phyloP scores from a whole-genome alignment of 2,888 invertebrate genomes.

The Scrobipalpa costella region DNA sequence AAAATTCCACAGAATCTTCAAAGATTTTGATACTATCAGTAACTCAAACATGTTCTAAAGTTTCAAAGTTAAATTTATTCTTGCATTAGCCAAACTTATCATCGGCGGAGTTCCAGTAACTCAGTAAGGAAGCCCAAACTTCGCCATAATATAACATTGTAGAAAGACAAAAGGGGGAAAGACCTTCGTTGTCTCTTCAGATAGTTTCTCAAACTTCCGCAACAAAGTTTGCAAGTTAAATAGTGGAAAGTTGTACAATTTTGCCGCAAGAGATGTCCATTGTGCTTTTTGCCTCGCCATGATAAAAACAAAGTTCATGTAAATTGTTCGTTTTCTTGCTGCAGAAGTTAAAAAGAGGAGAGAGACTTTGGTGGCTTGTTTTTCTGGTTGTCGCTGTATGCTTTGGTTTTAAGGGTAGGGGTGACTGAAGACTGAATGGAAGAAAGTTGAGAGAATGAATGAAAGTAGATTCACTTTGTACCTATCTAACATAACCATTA shows the following conservation, averaged over 20 bases:
- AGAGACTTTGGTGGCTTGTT: not conserved
- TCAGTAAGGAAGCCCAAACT: constrained; percentile 9
- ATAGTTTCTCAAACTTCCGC: constrained; percentile 52
- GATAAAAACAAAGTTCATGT: constrained; percentile 53
- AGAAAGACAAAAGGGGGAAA: constrained; percentile 32
- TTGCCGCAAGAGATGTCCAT: constrained; percentile 58
- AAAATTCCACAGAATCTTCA: too few species aligned
- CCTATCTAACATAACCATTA: too few species aligned
- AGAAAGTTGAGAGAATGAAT: too few species aligned
- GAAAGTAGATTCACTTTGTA: too few species aligned
- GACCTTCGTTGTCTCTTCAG: constrained; percentile 51
- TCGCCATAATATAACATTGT: constrained; percentile 14
- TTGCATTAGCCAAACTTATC: constrained; percentile 3
- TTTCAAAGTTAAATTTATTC: not conserved
- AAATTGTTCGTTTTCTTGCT: constrained; percentile 44
- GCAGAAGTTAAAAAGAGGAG: constrained; percentile 9
- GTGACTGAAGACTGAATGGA: too few species aligned
- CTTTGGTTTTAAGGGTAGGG: not conserved
- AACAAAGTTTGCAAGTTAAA: constrained; percentile 64
- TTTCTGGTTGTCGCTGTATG: not conserved
- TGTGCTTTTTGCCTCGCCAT: constrained; percentile 42
- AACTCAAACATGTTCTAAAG: not conserved
- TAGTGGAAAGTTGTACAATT: constrained; percentile 67
- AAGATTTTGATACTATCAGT: not conserved
- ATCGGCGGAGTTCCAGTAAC: not conserved